Evolutionary conservation across 1,140 invertebrate species (phyloP), one percentile per base, ranked within the genome.

Genomic region (Macrosteles quadrilineatus): DNA sequence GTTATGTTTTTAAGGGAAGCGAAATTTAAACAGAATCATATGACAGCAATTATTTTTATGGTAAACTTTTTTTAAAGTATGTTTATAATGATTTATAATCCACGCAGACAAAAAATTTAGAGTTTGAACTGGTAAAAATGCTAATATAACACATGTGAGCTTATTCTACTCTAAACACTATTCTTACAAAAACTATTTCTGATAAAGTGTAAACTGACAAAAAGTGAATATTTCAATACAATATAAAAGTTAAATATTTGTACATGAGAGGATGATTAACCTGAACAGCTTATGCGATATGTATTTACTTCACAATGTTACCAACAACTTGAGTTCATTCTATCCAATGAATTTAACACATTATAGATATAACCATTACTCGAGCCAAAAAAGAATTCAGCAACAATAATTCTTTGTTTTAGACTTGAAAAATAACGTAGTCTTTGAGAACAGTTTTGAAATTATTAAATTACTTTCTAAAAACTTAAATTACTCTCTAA

Each of bases 211-310:
- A 36, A 36, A 36, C 32, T 36, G 32, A 36, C 32, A 19, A 19
- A 4, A 9, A 50, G 4, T 19, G 4, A 50, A 19, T 11, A 50
- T 19, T 19, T 50, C 4, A 4, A 50, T 50, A 17, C 14, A 19
- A 50, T 19, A 50, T 50, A 50, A 19, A 50, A 50, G 21, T 50
- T 50, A 50, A 6, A 50, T 50, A 50, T 50, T 50, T 50, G 47
- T 50, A 50, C 47, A 50, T 11, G 47, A n/a, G 21, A 50, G 6
- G 21, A 50, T 11, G 4, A n/a, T 50, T 50, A 40, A 17, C 6
- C 6, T 6, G 36, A 40, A 40, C 6, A 6, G 6, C 36, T 40
- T 40, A 40, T 17, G 6, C 6, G 36, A 9, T 40, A 9, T 9
- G 36, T 6, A 40, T 9, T 6, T 9, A 17, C 6, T 9, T 40